These are phyloP conservation scores for Drosophila acutilabella DNA, from an alignment of 2,888 invertebrate species.

Conservation along the genomic window DNA sequence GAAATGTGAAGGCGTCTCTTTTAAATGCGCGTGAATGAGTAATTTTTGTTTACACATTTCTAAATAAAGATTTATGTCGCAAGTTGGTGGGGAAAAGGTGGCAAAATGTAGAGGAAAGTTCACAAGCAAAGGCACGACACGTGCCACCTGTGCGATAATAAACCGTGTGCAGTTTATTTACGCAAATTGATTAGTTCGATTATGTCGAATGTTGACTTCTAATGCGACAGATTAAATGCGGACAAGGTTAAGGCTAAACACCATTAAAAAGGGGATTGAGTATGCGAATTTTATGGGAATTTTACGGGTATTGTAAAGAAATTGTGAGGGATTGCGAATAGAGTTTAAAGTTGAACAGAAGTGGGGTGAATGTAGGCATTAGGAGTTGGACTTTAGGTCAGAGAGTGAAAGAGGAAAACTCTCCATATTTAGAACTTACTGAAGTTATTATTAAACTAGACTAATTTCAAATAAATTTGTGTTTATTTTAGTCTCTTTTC, in stretches of 20 bases:
- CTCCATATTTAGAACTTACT: too few species aligned
- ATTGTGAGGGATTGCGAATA: neutral
- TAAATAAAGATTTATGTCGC: slow-evolving; percentile 79
- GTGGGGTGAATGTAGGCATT: too few species aligned
- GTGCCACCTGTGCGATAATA: slow-evolving; percentile 64
- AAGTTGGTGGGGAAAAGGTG: slow-evolving; percentile 27
- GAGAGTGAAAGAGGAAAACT: too few species aligned
- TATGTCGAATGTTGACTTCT: slow-evolving; percentile 37
- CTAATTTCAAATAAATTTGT: too few species aligned
- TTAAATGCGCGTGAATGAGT: slow-evolving; percentile 73
- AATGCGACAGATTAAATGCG: slow-evolving; percentile 34
- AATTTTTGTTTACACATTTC: slow-evolving; percentile 79
- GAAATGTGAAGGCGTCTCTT: slow-evolving; percentile 18
- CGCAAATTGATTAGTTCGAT: slow-evolving; percentile 78
- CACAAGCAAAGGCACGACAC: slow-evolving; percentile 58
- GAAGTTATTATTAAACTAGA: too few species aligned
- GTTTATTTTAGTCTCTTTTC: too few species aligned
- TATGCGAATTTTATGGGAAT: neutral
- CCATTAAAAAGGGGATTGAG: slow-evolving; percentile 4
- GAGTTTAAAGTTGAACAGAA: neutral
- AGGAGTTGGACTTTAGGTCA: too few species aligned
- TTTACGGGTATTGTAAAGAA: neutral
- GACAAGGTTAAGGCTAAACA: slow-evolving; percentile 19
- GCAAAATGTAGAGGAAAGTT: neutral
- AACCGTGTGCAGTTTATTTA: slow-evolving; percentile 73